Percentiles rank a stretch among this genome's conserved stretches.
These are phyloP conservation scores for Lordiphosa collinella DNA, from an alignment of 1,140 invertebrate species.

Conservation along the genomic window DNA sequence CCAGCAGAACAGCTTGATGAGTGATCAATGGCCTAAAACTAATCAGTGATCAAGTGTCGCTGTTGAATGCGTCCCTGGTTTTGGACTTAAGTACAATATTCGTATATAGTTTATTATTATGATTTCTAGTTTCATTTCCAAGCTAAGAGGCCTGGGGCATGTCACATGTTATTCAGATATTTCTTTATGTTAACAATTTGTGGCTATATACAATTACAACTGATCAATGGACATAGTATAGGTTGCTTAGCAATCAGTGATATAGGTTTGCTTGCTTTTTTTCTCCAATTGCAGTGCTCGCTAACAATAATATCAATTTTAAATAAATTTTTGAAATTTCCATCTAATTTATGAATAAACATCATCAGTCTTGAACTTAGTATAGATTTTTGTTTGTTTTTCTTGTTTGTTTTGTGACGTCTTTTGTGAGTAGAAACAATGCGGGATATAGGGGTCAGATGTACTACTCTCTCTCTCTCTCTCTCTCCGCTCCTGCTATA, in stretches of 20 bases:
- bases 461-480: neutral
- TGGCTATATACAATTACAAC: constrained; percentile 28
- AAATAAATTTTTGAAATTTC: constrained; percentile 58
- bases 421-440: constrained; percentile 25
- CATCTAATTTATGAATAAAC: constrained; percentile 69
- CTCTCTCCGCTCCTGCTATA: neutral
- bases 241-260: constrained; percentile 67
- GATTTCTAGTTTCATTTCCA: no score
- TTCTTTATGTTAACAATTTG: constrained; percentile 22
- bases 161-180: constrained; percentile 4
- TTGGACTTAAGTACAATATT: no score
- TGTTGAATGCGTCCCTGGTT: no score
- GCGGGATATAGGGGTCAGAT: no score
- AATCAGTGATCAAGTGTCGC: no score
- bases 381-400: constrained; percentile 44
- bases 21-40: neutral
- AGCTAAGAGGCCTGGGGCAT: no score
- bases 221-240: constrained; percentile 1
- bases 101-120: no score
- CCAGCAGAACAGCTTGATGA: no score
- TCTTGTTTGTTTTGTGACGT: constrained; percentile 5
- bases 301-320: constrained; percentile 53
- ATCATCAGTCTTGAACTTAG: constrained; percentile 79
- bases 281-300: constrained; percentile 6
- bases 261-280: constrained; percentile 29